These are phyloP conservation scores for Dysidea cf. avara DNA, from an alignment of 37 sponge, comb jelly and placozoan genomes.

Conservation along the genomic window DNA sequence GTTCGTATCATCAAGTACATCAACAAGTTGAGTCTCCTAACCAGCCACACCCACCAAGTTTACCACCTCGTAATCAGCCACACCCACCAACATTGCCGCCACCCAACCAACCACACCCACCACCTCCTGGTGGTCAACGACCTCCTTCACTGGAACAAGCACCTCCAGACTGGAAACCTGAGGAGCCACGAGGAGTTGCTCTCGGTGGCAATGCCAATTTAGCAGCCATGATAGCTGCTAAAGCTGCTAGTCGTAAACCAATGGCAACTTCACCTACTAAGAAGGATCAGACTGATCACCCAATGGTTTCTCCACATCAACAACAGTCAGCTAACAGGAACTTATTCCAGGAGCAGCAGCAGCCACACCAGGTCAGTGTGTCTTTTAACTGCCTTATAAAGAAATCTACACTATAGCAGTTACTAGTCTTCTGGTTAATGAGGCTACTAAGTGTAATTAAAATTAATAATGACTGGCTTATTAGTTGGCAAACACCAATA, in stretches of 20 bases:
- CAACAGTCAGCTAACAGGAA: too few relatives aligned
- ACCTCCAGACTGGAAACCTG: conserved; percentile 3
- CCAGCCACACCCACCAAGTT: not conserved
- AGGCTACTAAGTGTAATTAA: too few relatives aligned
- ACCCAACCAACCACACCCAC: not conserved
- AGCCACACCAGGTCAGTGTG: too few relatives aligned
- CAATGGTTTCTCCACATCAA: too few relatives aligned
- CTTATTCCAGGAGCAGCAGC: too few relatives aligned
- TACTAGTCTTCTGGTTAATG: too few relatives aligned
- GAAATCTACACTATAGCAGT: too few relatives aligned
- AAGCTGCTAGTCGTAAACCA: conserved; percentile 62
- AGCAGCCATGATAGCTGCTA: conserved; percentile 64
- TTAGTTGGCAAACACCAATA: too few relatives aligned
- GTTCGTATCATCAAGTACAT: not conserved
- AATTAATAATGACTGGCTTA: too few relatives aligned
- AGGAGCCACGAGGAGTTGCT: not conserved
- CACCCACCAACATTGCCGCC: not conserved
- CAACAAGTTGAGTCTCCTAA: conserved; percentile 9
- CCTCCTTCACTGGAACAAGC: conserved; percentile 2
- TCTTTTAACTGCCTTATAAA: too few relatives aligned
- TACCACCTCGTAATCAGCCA: not conserved
- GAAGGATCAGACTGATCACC: conserved; percentile 32
- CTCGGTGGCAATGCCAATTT: conserved; percentile 27
- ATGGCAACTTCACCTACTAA: conserved; percentile 49
- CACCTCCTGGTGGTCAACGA: not conserved